Evolutionary conservation across 2,113 vertebrate genomes (phyloP), one percentile per base, ranked within the genome.

Genomic region (Oncorhynchus kisutch): DNA sequence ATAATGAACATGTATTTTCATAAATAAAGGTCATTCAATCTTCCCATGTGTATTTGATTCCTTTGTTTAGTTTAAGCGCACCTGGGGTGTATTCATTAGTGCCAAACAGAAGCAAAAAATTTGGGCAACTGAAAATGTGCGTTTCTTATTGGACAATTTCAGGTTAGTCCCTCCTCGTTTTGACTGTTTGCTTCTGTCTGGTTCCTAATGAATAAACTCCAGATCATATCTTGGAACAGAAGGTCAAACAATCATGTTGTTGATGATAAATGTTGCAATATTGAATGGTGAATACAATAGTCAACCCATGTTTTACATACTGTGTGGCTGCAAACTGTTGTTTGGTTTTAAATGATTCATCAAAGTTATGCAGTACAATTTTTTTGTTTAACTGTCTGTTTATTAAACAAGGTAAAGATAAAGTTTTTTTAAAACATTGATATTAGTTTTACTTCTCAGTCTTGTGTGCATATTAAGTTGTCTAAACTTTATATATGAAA

Each of bases 341-440:
- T 64, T 39, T 45, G 59, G 3, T 39, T 34, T 51, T 69, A n/a
- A 20, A 8, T 72, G 11, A 67, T 5, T 27, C 25, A 73, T 73
- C 49, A 71, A 49, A 78, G 22, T 2, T 29, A 34, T 34, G 25
- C 67, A 69, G 6, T 14, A 69, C 13, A 11, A 4, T 22, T 18
- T 18, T 18, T 68, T 75, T 88, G 89, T 91, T 88, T 92, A 93
- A 92, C 93, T 91, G 92, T 94, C 92, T 92, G 87, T 92, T 94
- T 94, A 92, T 93, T 93, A 92, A 93, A 91, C 89, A 94, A 92
- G 92, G 91, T 93, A 92, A 91, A 92, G 91, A 92, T 94, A 93
- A 94, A 93, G 92, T 81, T 77, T 92, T 88, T 90, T 89, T 90
- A 84, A 80, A 90, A 92, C 92, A 92, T 88, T 92, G 88, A 92